Conservation (phyloP, 2,113 vertebrate genomes). For the Bubo scandiacus region DNA sequence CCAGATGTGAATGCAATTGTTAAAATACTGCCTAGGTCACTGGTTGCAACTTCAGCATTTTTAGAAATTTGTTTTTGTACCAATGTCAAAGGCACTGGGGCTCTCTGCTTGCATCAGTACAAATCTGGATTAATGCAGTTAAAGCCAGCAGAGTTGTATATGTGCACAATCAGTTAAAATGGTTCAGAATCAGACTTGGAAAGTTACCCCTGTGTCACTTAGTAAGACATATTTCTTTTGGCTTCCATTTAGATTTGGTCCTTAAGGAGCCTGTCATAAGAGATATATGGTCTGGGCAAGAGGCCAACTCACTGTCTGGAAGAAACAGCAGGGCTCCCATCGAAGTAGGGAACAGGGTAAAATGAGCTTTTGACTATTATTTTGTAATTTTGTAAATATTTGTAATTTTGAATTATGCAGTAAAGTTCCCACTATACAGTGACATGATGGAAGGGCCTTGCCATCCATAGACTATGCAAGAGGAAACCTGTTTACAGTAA, state of each 20-base stretch:
- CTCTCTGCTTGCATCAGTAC: slow-evolving; percentile 34
- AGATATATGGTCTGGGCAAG: slow-evolving; percentile 57
- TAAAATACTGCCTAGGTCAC: slow-evolving; percentile 15
- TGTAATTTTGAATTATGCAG: slow-evolving; percentile 6
- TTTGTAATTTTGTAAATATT: slow-evolving; percentile 52
- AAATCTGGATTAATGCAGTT: slow-evolving; percentile 36
- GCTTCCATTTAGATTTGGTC: slow-evolving; percentile 51
- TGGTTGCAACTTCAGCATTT: slow-evolving; percentile 37
- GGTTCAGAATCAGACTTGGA: not conserved
- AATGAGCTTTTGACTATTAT: slow-evolving; percentile 27
- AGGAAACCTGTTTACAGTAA: not conserved
- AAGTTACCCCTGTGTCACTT: slow-evolving; percentile 30
- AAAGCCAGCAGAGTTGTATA: not conserved
- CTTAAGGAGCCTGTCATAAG: slow-evolving; percentile 60
- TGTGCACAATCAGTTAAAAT: not conserved
- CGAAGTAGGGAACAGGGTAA: not conserved
- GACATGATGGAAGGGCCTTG: not conserved
- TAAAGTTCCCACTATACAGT: not conserved
- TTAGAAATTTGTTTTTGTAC: slow-evolving; percentile 30
- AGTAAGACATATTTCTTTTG: slow-evolving; percentile 58
- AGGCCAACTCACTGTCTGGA: slow-evolving; percentile 57
- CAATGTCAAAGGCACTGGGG: slow-evolving; percentile 16
- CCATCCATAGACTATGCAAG: not conserved
- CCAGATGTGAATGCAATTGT: slow-evolving; percentile 54
- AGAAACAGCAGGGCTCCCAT: slow-evolving; percentile 48